Evolutionary conservation across 2,113 vertebrate genomes (phyloP).

Genomic region (Gymnobelideus leadbeateri): DNA sequence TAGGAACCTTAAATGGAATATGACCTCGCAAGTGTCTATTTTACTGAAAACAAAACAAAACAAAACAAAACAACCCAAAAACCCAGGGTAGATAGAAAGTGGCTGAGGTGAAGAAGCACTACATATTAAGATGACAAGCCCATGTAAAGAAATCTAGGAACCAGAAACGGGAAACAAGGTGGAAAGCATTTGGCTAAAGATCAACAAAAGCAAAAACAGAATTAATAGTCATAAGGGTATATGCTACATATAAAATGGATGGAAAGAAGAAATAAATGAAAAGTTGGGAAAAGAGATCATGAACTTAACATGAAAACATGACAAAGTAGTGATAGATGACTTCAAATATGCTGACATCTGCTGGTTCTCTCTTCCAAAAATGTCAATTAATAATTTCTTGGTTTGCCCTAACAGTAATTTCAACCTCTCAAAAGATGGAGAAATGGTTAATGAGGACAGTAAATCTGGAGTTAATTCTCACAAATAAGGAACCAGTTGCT

Average conservation of each 20-base stretch:
- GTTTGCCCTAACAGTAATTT: background rate
- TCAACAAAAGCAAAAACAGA: background rate
- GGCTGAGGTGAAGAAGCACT: background rate
- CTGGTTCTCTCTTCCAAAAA: background rate
- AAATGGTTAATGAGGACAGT: background rate
- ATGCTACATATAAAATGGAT: background rate
- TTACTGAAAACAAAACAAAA: background rate
- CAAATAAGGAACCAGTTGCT: background rate
- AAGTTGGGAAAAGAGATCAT: background rate
- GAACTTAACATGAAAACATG: background rate
- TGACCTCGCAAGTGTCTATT: background rate
- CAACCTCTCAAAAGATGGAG: background rate
- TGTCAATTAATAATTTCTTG: background rate
- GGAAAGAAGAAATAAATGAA: background rate
- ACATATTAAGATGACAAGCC: background rate
- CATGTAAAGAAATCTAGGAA: background rate
- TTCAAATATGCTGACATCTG: background rate
- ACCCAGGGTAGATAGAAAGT: background rate
- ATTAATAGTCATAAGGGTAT: background rate
- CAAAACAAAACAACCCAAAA: no score
- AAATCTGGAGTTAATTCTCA: background rate
- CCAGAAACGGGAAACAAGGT: background rate
- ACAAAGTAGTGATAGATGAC: background rate
- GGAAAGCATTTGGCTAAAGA: background rate
- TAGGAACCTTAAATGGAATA: background rate